Evolutionary conservation across 2,113 vertebrate genomes (phyloP).

Genomic region (Pelmatolapia mariae): DNA sequence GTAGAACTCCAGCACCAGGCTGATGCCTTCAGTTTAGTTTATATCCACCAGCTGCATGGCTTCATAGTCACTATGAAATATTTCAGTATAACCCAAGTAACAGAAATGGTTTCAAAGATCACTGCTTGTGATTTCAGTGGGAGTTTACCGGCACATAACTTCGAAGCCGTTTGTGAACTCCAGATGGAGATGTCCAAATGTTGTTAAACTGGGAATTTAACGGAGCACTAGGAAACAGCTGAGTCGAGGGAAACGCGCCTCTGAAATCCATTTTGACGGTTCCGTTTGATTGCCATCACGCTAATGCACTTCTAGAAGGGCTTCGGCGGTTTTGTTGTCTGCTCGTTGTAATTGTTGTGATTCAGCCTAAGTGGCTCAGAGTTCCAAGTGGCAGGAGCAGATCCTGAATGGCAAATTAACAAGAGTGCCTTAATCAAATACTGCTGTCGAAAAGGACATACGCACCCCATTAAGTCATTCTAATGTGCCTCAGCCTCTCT

Average conservation of each 20-base stretch:
- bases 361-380: conserved; percentile 20
- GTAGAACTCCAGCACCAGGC: background rate
- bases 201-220: background rate
- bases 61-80: background rate
- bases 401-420: conserved; percentile 56
- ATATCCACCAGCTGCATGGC: background rate
- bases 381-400: conserved; percentile 27
- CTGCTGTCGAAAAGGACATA: conserved; percentile 46
- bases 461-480: conserved; percentile 48
- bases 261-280: conserved; percentile 7
- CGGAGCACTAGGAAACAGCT: background rate
- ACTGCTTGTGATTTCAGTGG: background rate
- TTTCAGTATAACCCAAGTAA: background rate
- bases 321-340: conserved; percentile 24
- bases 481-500: conserved; percentile 41
- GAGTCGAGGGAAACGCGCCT: background rate
- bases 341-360: conserved; percentile 27
- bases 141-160: background rate
- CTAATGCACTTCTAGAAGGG: conserved; percentile 31
- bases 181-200: background rate
- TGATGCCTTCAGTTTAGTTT: background rate
- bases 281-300: conserved; percentile 5
- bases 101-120: background rate
- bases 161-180: background rate
- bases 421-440: conserved; percentile 62